A percentile compares a stretch with the other conserved stretches of the same genome.
Evolutionary conservation across 2,888 invertebrate genomes (phyloP).

Genomic region (Campoplex nolae): DNA sequence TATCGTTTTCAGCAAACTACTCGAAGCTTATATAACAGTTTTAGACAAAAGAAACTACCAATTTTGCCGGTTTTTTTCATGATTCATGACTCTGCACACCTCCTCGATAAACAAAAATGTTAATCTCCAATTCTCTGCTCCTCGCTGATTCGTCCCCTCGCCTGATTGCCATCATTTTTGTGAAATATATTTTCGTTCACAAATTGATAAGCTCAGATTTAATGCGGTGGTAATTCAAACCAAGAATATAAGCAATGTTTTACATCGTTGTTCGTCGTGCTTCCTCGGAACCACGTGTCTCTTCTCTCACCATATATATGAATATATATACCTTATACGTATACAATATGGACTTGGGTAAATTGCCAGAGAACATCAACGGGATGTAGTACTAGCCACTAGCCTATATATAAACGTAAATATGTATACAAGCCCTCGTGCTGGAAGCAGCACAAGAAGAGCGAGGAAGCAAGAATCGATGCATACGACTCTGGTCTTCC

Average conservation of each 20-base stretch:
- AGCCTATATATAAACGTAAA: slow-evolving; percentile 30
- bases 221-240: slow-evolving; percentile 49
- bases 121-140: neutral
- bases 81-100: neutral
- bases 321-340: neutral
- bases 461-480: slow-evolving; percentile 57
- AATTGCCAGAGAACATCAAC: slow-evolving; percentile 34
- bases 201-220: slow-evolving; percentile 7
- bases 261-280: slow-evolving; percentile 32
- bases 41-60: neutral
- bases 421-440: slow-evolving; percentile 19
- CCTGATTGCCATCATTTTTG: neutral
- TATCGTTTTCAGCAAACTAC: neutral
- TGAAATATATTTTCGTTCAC: neutral
- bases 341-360: slow-evolving; percentile 37
- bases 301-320: slow-evolving; percentile 7
- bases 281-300: slow-evolving; percentile 18
- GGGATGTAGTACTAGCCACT: neutral
- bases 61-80: neutral
- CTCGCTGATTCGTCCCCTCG: neutral
- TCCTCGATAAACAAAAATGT: neutral
- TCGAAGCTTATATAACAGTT: neutral
- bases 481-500: slow-evolving; percentile 46
- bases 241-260: slow-evolving; percentile 21
- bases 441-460: slow-evolving; percentile 3